phyloP scores from a whole-genome alignment of 2,797 vertebrate species.

The Adelosebastes latens region DNA sequence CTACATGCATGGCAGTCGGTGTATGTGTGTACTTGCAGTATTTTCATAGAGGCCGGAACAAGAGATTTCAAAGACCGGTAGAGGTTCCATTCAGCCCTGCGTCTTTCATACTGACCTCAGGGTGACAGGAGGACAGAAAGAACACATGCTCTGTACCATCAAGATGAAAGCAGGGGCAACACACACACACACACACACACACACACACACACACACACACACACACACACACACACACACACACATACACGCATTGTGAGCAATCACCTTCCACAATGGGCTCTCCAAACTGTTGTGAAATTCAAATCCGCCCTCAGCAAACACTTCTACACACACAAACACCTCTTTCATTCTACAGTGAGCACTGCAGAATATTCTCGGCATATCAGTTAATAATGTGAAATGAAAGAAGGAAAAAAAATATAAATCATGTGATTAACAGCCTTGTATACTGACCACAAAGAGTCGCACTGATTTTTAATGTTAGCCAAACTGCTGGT shows the following conservation, averaged over 20 bases:
- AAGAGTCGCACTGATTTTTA: conserved; percentile 27
- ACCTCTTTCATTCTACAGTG: conserved; percentile 25
- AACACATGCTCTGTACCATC: conserved; percentile 45
- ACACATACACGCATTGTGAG: conserved; percentile 5
- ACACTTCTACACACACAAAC: conserved; percentile 47
- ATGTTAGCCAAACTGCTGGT: conserved; percentile 16
- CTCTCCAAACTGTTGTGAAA: conserved; percentile 47
- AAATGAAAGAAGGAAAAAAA: background rate
- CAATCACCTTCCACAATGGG: conserved; percentile 37
- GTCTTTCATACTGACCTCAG: conserved; percentile 83
- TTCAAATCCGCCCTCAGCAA: conserved; percentile 55
- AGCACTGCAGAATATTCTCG: conserved; percentile 3
- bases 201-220: background rate
- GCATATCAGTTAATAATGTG: background rate
- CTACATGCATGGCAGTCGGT: conserved; percentile 23
- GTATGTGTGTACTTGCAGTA: conserved; percentile 20
- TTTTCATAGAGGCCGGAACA: conserved; percentile 49
- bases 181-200: conserved; percentile 12
- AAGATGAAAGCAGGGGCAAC: conserved; percentile 57
- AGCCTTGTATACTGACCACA: background rate
- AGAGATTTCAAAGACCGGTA: conserved; percentile 78
- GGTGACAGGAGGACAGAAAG: conserved; percentile 58
- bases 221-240: background rate
- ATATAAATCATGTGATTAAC: conserved; percentile 8
- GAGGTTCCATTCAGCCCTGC: conserved; percentile 71